phyloP scores from a whole-genome alignment of 2,797 vertebrate genomes.

The Dicrostonyx torquatus region DNA sequence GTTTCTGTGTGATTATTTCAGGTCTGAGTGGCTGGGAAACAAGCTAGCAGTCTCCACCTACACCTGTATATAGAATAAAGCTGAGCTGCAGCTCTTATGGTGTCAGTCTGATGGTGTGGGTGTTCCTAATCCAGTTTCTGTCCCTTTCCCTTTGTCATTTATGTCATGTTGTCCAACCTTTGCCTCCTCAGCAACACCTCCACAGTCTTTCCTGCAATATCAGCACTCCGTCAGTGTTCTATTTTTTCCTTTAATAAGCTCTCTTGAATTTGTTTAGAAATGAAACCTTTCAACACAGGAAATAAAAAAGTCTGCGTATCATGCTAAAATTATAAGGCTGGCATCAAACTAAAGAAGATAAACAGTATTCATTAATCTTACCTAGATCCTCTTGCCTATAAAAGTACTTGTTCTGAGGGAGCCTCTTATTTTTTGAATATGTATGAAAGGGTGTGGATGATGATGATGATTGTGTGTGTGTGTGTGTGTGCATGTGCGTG shows the following conservation, averaged over 20 bases:
- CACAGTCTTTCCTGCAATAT: neutral
- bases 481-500: neutral
- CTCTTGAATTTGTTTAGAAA: neutral
- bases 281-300: neutral
- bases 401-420: neutral
- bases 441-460: neutral
- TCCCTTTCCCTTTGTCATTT: neutral
- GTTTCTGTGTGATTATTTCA: too few species aligned
- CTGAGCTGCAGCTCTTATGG: neutral
- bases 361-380: neutral
- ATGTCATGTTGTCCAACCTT: neutral
- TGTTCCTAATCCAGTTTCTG: neutral
- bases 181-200: neutral
- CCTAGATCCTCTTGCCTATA: neutral
- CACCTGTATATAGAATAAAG: neutral
- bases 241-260: conserved; percentile 3
- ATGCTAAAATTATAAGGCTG: conserved; percentile 40
- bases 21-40: too few species aligned
- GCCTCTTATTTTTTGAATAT: neutral
- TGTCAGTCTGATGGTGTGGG: neutral
- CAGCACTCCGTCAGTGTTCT: neutral
- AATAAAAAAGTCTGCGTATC: conserved; percentile 3
- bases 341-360: conserved; percentile 25
- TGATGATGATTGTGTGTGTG: neutral
- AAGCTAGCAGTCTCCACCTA: too few species aligned